Percentiles rank a stretch among this genome's conserved stretches.
Evolutionary conservation across 1,140 invertebrate genomes (phyloP).

Genomic region (Caenorhabditis latens): DNA sequence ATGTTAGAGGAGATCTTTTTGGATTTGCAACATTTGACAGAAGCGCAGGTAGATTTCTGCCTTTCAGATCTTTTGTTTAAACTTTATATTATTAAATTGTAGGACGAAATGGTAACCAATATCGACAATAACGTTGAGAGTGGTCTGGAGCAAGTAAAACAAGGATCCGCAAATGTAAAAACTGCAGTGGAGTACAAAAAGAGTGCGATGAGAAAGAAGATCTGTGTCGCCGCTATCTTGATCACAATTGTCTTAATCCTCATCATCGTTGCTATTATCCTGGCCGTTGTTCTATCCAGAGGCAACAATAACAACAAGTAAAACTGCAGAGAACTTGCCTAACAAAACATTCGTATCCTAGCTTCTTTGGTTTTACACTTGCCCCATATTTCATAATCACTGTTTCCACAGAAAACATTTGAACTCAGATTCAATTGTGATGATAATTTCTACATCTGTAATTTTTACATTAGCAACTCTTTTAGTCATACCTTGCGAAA

Average conservation of each 20-base stretch:
- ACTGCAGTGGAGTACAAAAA: constrained; percentile 57
- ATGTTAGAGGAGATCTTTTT: constrained; percentile 51
- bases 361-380: constrained; percentile 4
- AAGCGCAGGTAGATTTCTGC: constrained; percentile 45
- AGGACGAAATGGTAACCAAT: constrained; percentile 47
- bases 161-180: constrained; percentile 23
- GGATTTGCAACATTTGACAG: constrained; percentile 49
- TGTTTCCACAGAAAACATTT: too few species aligned
- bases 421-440: too few species aligned
- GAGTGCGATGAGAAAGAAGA: constrained; percentile 54
- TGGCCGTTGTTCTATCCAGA: constrained; percentile 57
- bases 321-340: neutral
- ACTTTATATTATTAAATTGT: neutral
- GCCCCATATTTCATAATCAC: neutral
- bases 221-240: constrained; percentile 40
- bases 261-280: constrained; percentile 56
- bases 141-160: constrained; percentile 23
- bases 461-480: neutral
- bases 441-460: neutral
- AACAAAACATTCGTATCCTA: neutral
- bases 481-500: constrained; percentile 27
- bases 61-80: neutral
- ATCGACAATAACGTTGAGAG: constrained; percentile 53
- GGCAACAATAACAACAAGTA: constrained; percentile 39
- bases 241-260: constrained; percentile 50